phyloP scores from a whole-genome alignment of 2,113 vertebrate species.

The Lathamus discolor region DNA sequence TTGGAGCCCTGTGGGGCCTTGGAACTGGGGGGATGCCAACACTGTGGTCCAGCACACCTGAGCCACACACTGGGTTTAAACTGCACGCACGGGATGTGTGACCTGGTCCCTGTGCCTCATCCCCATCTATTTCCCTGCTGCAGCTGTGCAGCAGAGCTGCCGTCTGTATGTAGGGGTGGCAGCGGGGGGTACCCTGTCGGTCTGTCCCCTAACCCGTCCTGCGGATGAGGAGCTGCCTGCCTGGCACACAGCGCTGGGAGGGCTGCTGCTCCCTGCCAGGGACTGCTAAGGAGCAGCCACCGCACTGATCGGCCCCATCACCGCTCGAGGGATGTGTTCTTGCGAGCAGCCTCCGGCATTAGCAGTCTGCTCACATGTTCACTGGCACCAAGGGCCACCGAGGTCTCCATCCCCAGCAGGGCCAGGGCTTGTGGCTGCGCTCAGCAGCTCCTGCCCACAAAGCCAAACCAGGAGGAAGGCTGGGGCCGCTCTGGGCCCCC shows the following conservation, averaged over 20 bases:
- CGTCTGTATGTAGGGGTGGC: neutral
- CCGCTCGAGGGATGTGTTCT: neutral
- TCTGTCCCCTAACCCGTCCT: neutral
- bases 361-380: neutral
- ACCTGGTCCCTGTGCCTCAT: neutral
- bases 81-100: fast-evolving
- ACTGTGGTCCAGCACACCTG: neutral
- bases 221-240: neutral
- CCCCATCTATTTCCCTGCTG: neutral
- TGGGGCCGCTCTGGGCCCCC: too few species aligned
- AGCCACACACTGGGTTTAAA: neutral
- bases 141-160: neutral
- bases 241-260: neutral
- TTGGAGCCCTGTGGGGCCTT: fast-evolving
- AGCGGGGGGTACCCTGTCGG: neutral
- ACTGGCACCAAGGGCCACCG: neutral
- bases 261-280: neutral
- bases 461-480: neutral
- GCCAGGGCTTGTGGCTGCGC: fast-evolving
- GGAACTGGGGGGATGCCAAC: fast-evolving
- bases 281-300: neutral
- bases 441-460: neutral
- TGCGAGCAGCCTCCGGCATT: neutral
- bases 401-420: neutral
- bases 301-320: neutral